Base-by-base conservation (phyloP, 2,888 invertebrate genomes). In the Melanchra persicariae region DNA sequence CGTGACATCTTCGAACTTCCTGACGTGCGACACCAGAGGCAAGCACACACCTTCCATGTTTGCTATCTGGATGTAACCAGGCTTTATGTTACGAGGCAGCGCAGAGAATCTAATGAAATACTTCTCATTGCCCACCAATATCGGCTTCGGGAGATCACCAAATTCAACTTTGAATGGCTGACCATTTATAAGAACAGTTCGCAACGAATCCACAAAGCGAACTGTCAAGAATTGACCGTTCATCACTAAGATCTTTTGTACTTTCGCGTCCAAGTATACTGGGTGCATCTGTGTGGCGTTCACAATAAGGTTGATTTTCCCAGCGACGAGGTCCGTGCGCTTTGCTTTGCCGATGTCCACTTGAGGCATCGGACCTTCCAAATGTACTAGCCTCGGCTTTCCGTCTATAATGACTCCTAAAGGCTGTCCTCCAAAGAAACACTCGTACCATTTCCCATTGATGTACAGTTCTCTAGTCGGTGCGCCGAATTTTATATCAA, bases 331-430 rank as follows among this genome's bases (percentile, higher is more conserved):
- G 91, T 99, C 99, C 19, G 97, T 97, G 40, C 98, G 96, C 84
- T 97, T 97, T 2, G 93, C 94, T 47, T 97, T 97, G 0, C 99
- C 98, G 74, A 99, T 98, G 91, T 98, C 98, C 0, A 99, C 99
- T 93, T 98, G 98, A 0, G 99, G 99, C 6, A 99, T 97, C 0
- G 99, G 98, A 0, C 99, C 99, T 86, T 98, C 98, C 12, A 99
- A 95, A 87, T 98, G 97, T 1, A 99, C 96, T 57, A 97, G 95
- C 76, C 98, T 97, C n/a, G 97, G 96, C 76, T 97, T 97, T 1
- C 98, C 98, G 71, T 98, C 97, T 49, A 99, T 96, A 55, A 98
- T 97, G 15, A 99, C 97, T 1, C 97, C 97, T 60, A 98, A 97
- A 0, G 98, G 97, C 58, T 98, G 97, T 1, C 99, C 99, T 45